Conservation (phyloP, 2,888 invertebrate species). For the Epinotia nisella region DNA sequence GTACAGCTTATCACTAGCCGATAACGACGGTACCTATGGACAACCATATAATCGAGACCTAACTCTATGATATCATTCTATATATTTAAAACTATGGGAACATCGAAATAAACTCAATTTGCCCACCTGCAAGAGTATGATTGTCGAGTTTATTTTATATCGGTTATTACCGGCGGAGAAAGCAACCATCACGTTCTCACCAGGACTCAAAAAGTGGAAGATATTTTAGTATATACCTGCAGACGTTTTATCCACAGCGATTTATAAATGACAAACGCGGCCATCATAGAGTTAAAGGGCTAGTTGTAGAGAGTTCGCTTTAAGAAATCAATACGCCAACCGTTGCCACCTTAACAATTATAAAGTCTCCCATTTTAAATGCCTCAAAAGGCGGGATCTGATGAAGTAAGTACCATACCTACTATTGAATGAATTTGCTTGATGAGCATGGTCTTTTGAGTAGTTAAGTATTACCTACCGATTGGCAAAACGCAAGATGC, state of each 20-base stretch:
- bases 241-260: not conserved
- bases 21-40: conserved; percentile 6
- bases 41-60: not conserved
- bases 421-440: not conserved
- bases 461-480: too few species aligned
- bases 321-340: conserved; percentile 1
- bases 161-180: not conserved
- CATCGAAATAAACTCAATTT: not conserved
- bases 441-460: conserved; percentile 1
- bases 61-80: not conserved
- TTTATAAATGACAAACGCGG: not conserved
- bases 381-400: not conserved
- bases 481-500: not conserved
- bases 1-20: conserved; percentile 5
- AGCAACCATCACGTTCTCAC: not conserved
- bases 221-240: not conserved
- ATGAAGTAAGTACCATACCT: not conserved
- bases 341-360: conserved; percentile 1
- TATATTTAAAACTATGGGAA: not conserved
- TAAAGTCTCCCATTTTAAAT: not conserved
- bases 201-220: not conserved
- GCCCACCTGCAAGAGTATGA: not conserved
- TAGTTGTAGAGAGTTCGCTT: not conserved
- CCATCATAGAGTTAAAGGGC: not conserved
- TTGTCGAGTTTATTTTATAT: not conserved